phyloP scores from a whole-genome alignment of 2,888 invertebrate species.

The Anthophora plumipes region DNA sequence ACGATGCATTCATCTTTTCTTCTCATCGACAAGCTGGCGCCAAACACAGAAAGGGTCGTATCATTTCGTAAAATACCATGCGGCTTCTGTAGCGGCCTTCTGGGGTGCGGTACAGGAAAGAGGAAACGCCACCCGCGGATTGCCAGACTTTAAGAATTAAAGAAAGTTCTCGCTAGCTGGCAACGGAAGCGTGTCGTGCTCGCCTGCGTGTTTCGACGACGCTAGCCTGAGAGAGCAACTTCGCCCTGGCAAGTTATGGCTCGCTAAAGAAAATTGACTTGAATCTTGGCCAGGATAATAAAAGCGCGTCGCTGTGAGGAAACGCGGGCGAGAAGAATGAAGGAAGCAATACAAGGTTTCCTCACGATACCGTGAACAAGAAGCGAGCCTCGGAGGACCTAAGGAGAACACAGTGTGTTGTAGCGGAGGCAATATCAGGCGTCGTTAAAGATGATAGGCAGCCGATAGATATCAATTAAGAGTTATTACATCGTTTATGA shows the following conservation, averaged over 20 bases:
- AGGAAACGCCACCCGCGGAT: conserved; percentile 63
- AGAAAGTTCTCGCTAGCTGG: conserved; percentile 72
- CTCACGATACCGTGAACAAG: conserved; percentile 47
- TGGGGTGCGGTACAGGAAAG: conserved; percentile 12
- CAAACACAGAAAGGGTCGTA: conserved; percentile 48
- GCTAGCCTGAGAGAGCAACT: conserved; percentile 38
- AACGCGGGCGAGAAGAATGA: conserved; percentile 72
- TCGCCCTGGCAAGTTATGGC: conserved; percentile 74
- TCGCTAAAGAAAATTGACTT: conserved; percentile 83
- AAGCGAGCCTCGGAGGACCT: conserved; percentile 22
- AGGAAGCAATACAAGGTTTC: conserved; percentile 62
- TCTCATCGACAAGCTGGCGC: conserved; percentile 62
- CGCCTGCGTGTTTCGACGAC: conserved; percentile 44
- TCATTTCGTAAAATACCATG: conserved; percentile 37
- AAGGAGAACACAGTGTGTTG: background rate
- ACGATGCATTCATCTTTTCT: conserved; percentile 59
- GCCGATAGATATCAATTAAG: conserved; percentile 45
- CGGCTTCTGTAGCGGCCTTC: conserved; percentile 27
- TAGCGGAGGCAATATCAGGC: background rate
- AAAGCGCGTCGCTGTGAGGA: conserved; percentile 73
- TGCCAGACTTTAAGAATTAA: conserved; percentile 74
- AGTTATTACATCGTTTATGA: conserved; percentile 39
- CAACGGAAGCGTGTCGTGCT: conserved; percentile 61
- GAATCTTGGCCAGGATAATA: conserved; percentile 82
- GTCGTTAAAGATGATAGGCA: conserved; percentile 20